Evolutionary conservation across 2,113 vertebrate genomes (phyloP).

Genomic region (Puntigrus tetrazona): DNA sequence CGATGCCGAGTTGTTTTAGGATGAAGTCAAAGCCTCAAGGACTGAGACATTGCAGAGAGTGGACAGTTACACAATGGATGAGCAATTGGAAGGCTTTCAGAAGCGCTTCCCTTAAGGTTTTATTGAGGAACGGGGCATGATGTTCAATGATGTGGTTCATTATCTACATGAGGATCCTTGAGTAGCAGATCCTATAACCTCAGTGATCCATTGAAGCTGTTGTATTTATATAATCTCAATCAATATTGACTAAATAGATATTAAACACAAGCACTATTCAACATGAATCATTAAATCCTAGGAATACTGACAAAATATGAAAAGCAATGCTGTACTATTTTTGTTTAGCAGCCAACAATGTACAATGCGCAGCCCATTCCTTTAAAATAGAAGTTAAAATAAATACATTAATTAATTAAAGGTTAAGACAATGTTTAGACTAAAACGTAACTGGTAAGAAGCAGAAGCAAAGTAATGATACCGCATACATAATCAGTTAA

Average conservation of each 20-base stretch:
- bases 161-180: slow-evolving; percentile 12
- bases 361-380: not conserved
- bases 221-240: slow-evolving; percentile 13
- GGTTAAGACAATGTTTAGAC: not conserved
- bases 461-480: too few species aligned
- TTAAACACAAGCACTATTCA: slow-evolving; percentile 15
- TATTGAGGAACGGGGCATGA: not conserved
- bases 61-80: slow-evolving; percentile 13
- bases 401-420: not conserved
- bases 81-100: slow-evolving; percentile 9
- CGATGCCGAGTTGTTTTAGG: slow-evolving; percentile 5
- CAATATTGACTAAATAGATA: slow-evolving; percentile 8
- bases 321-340: not conserved
- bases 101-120: slow-evolving; percentile 20
- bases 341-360: not conserved
- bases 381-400: not conserved
- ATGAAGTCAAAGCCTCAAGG: slow-evolving; percentile 16
- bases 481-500: too few species aligned
- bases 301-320: not conserved
- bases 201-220: slow-evolving; percentile 32
- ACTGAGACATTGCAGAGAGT: slow-evolving; percentile 3
- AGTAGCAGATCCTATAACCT: slow-evolving; percentile 30
- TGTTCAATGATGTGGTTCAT: slow-evolving; percentile 16
- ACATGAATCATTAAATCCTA: not conserved
- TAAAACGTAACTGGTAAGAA: not conserved